Evolutionary conservation across 2,888 invertebrate genomes (phyloP), one percentile per base, ranked within the genome.

Genomic region (Tethea ocularis): DNA sequence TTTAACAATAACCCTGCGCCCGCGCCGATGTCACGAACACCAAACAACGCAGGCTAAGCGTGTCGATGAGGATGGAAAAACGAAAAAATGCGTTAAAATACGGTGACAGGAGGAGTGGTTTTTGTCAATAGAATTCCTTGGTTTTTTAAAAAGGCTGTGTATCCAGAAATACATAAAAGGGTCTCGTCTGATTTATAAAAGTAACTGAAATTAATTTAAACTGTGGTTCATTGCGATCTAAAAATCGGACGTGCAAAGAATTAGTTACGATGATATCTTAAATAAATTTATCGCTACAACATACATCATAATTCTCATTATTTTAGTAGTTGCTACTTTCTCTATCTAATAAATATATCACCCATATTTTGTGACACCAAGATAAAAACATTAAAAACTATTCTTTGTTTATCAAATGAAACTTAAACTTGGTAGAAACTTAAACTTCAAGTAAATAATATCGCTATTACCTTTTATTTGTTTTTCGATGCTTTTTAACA

Each of bases 1-100:
- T 90, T 88, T 89, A 91, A 90, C 87, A 91, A 91, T 91, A 90
- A 89, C 82, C 77, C 71, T 78, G 81, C 82, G 87, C 84, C 77
- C 74, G 86, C 85, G 85, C 80, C 78, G 82, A 71, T 88, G 90
- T 91, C 92, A 92, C 91, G 91, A 91, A 87, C 85, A 74, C 85
- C 88, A 91, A 91, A 91, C 90, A 91, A 84, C 82, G 70, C 61
- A 78, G 64, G 77, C 82, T 80, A 75, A 71, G 76, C 78, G 78
- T 68, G 63, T 74, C 75, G 70, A 69, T 63, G 65, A 69, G 72
- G 75, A 72, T 77, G 74, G 63, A 75, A 85, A 82, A 86, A 78
- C 66, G 71, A 80, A 80, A 79, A 79, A 78, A 74, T 69, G 64
- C 67, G 65, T 41, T 61, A 64, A 62, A 60, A 64, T 64, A 60